Base-by-base conservation (phyloP, 2,888 invertebrate genomes). In the Amphipyra berbera region DNA sequence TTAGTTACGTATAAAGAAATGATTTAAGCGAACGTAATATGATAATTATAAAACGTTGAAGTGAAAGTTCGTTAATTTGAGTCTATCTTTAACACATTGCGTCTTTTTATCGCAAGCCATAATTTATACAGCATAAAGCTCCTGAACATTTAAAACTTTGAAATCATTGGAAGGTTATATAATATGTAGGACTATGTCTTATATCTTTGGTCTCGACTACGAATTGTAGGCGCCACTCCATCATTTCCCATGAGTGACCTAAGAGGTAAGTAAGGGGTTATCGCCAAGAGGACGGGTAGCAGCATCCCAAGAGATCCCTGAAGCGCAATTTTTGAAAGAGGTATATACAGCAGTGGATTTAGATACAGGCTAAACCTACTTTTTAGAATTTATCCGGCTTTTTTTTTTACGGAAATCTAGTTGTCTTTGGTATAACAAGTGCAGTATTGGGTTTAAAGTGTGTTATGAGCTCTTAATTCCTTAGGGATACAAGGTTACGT, bases 221-320 rank as follows among this genome's bases (percentile, higher is more conserved):
- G 57, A 54, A 73, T 57, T 56, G 56, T 45, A 47, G 74, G 47
- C 50, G 27, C 42, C 74, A 73, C 69, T 71, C 58, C 27, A 38
- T 50, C 14, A 71, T 71, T 71, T 71, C 70, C 70, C 70, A 63
- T 45, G 70, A 47, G 70, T 30, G 33, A 68, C 15, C 54, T 55
- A 50, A 58, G 73, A 40, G 53, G 13, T 35, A 66, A 38, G 57
- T 68, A 41, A 68, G 42, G 50, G 61, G 68, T 56, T 73, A 67
- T 52, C 41, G 59, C 13, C 40, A 41, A 9, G 33, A 41, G 63
- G 41, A 47, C 37, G 53, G 37, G 37, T 12, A 41, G 21, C 35
- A 13, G 8, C 7, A 53, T 61, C 73, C 50, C 61, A 15, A 0
- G 42, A 61, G 55, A 48, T 7, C 10, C 0, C 13, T 6, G 37